Conservation (phyloP, 2,888 invertebrate species). For the Perithous albicinctus region DNA sequence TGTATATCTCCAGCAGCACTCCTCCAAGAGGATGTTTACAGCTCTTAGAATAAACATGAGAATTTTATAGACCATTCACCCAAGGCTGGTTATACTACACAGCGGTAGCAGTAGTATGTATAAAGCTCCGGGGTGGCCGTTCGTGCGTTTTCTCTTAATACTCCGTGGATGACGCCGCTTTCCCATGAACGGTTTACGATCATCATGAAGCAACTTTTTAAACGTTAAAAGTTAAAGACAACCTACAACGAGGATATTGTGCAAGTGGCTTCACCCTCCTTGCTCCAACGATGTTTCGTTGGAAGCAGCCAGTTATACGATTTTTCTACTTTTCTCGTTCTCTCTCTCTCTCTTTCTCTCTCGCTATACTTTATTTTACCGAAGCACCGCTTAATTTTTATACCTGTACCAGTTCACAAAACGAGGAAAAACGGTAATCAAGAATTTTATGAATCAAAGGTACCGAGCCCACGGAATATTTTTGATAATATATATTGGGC, state of each 20-base stretch:
- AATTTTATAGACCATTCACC: conserved; percentile 63
- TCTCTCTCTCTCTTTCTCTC: not conserved
- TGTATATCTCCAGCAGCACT: conserved; percentile 38
- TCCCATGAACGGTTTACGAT: conserved; percentile 62
- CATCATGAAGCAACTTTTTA: conserved; percentile 62
- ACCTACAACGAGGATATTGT: conserved; percentile 16
- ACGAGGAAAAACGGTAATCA: conserved; percentile 41
- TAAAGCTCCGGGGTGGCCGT: not conserved
- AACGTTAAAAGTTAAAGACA: conserved; percentile 62
- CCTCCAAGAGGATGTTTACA: conserved; percentile 60
- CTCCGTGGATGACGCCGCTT: conserved; percentile 47
- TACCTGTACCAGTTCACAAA: conserved; percentile 24
- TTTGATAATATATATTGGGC: not conserved
- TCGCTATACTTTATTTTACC: conserved; percentile 20
- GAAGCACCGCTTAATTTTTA: conserved; percentile 44
- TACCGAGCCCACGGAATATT: not conserved
- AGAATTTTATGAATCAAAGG: conserved; percentile 21
- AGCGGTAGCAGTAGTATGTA: not conserved
- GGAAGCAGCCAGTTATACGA: not conserved
- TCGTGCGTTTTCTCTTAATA: conserved; percentile 43
- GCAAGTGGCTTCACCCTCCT: conserved; percentile 23
- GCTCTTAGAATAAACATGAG: conserved; percentile 66
- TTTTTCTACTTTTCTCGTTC: no score
- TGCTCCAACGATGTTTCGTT: not conserved
- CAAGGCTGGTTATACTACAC: conserved; percentile 29